phyloP scores from a whole-genome alignment of 2,888 invertebrate species.

The Psylliodes chrysocephalus region DNA sequence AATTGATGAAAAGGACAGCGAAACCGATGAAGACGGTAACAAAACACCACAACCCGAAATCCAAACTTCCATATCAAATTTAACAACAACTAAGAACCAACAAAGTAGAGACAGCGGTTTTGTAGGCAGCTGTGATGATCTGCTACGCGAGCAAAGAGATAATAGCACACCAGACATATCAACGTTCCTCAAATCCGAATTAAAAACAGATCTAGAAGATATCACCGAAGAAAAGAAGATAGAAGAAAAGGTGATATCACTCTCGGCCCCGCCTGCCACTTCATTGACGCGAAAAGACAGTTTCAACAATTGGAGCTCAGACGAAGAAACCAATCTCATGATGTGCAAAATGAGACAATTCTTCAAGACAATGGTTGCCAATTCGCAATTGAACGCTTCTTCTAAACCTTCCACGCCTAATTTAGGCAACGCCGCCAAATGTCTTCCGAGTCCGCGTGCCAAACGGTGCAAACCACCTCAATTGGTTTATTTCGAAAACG shows the following conservation, averaged over 20 bases:
- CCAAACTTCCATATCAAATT: slow-evolving; percentile 67
- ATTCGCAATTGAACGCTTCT: slow-evolving; percentile 62
- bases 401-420: slow-evolving; percentile 67
- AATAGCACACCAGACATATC: slow-evolving; percentile 55
- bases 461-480: slow-evolving; percentile 84
- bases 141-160: slow-evolving; percentile 75
- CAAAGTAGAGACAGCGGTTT: slow-evolving; percentile 90
- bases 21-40: slow-evolving; percentile 73
- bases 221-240: slow-evolving; percentile 71
- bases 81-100: slow-evolving; percentile 76
- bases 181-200: slow-evolving; percentile 53
- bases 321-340: slow-evolving; percentile 94
- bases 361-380: slow-evolving; percentile 90
- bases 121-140: slow-evolving; percentile 87
- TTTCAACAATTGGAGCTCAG: slow-evolving; percentile 94
- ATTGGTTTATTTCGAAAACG: slow-evolving; percentile 88
- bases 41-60: slow-evolving; percentile 76
- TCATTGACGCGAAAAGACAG: slow-evolving; percentile 85
- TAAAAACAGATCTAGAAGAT: slow-evolving; percentile 67
- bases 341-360: slow-evolving; percentile 95
- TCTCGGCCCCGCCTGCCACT: slow-evolving; percentile 66
- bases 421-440: slow-evolving; percentile 60
- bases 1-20: slow-evolving; percentile 67
- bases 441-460: slow-evolving; percentile 70
- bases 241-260: slow-evolving; percentile 59